Evolutionary conservation across 2,888 invertebrate species (phyloP), one percentile per base, ranked within the genome.

Genomic region (Melinaea menophilus): DNA sequence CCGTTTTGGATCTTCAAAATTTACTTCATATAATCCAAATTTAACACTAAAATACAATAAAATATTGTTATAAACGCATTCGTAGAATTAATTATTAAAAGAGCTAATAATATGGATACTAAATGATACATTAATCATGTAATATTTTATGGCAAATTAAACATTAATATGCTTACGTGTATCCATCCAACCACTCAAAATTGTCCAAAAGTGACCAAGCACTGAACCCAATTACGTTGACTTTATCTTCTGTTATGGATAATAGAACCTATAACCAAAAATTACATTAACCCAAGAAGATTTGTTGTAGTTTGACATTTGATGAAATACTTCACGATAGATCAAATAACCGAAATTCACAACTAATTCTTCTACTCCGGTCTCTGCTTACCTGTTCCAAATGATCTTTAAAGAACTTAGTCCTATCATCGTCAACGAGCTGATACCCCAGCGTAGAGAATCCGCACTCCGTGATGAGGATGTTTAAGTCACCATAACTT

Each of bases 191-290:
- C 95, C 95, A 95, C 79, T 96, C 95, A 78, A 94, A 94, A 75
- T 94, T 94, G 77, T 96, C 95, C 91, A 95, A 92, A 47, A 96
- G 79, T 58, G 94, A 93, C 95, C 95, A 95, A 55, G 92, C 92
- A 7, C 94, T 92, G 78, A 95, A 96, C 0, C 93, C 94, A 12
- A 84, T 86, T 3, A 93, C 84, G 69, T 92, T 92, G 55, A 91
- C 91, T 0, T 87, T 90, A 75, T 93, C 92, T 69, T 91, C 83
- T 4, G 74, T 65, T 2, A 81, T 78, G 1, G 80, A 72, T 11
- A 78, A 63, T 56, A 78, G 64, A 0, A 79, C 65, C 81, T 79
- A 33, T 1, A 58, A 58, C 1, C 46, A 55, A n/a, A 35, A 45
- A 12, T 35, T 35, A 22, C 22, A 22, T 37, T 2, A 41, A 41